Evolutionary conservation across 1,140 invertebrate species (phyloP).

Genomic region (Zaprionus inermis): DNA sequence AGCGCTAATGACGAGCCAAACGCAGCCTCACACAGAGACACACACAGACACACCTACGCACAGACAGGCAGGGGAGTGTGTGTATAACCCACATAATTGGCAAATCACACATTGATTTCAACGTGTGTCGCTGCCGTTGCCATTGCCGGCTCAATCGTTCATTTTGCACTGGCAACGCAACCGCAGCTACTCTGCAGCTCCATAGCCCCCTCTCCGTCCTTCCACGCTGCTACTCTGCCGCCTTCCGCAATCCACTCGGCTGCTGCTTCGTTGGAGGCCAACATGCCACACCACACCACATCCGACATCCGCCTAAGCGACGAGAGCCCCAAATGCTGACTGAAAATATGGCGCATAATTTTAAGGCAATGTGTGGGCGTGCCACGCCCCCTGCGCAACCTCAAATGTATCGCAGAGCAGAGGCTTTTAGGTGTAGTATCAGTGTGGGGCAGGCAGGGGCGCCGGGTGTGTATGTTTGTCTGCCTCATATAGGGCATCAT

Average conservation of each 20-base stretch:
- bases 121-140: slow-evolving; percentile 60
- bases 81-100: slow-evolving; percentile 76
- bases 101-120: slow-evolving; percentile 80
- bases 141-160: slow-evolving; percentile 69
- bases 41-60: slow-evolving; percentile 4
- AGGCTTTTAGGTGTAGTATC: slow-evolving; percentile 34
- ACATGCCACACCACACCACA: slow-evolving; percentile 61
- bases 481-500: slow-evolving; percentile 73
- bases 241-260: not conserved
- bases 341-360: slow-evolving; percentile 78
- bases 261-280: slow-evolving; percentile 25
- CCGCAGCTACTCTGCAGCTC: slow-evolving; percentile 30
- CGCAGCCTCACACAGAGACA: slow-evolving; percentile 32
- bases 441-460: not conserved
- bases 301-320: slow-evolving; percentile 74
- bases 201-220: not conserved
- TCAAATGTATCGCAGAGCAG: slow-evolving; percentile 26
- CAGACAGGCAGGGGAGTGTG: not conserved
- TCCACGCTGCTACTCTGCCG: slow-evolving; percentile 1
- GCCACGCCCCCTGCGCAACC: slow-evolving; percentile 23
- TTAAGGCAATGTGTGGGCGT: slow-evolving; percentile 62
- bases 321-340: slow-evolving; percentile 39
- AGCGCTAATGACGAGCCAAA: slow-evolving; percentile 76
- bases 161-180: slow-evolving; percentile 49
- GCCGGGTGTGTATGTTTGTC: slow-evolving; percentile 22